Base-by-base conservation (phyloP, 2,888 invertebrate genomes). In the Aelia acuminata region DNA sequence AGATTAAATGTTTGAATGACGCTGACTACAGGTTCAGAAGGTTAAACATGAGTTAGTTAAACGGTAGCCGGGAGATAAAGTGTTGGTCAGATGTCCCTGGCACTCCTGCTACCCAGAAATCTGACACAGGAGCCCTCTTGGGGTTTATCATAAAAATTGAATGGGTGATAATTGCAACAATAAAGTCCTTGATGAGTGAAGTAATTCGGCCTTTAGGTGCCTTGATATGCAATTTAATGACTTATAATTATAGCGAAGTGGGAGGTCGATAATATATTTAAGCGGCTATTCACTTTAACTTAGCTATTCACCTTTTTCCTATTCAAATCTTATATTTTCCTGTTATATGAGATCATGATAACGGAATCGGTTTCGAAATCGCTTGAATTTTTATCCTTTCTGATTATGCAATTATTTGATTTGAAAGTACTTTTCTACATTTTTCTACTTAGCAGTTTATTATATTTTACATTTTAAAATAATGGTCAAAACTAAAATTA, bases 31-130 rank as follows among this genome's bases (percentile, higher is more conserved):
- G 63, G 63, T 70, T 70, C 63, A 70, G 15, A 35, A 70, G 63
- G 63, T 70, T 35, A 70, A 35, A 35, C 35, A 70, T 35, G 63
- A 18, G 63, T 35, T 35, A 20, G 63, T 20, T 70, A 70, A 70
- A 31, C 63, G 35, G 63, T 70, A 70, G 63, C 63, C 35, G 63
- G 18, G 18, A 70, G 63, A 57, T 57, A 57, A 70, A 70, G 18
- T 5, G 22, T 35, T 26, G 63, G 63, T 35, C 63, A 5, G 7
- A 20, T 35, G 63, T 70, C 63, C 63, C 35, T 70, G 63, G 20
- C 63, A 70, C 63, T 70, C 63, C 63, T 26, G 53, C n/a, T 26
- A 18, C 35, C n/a, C 63, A 70, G 63, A 18, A 18, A 70, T 70
- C 63, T 70, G 63, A 63, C 31, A 15, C n/a, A 3, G 31, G 26